These are phyloP conservation scores for Sebastes kiyomatsui DNA, from an alignment of 2,797 vertebrate species.

Conservation along the genomic window DNA sequence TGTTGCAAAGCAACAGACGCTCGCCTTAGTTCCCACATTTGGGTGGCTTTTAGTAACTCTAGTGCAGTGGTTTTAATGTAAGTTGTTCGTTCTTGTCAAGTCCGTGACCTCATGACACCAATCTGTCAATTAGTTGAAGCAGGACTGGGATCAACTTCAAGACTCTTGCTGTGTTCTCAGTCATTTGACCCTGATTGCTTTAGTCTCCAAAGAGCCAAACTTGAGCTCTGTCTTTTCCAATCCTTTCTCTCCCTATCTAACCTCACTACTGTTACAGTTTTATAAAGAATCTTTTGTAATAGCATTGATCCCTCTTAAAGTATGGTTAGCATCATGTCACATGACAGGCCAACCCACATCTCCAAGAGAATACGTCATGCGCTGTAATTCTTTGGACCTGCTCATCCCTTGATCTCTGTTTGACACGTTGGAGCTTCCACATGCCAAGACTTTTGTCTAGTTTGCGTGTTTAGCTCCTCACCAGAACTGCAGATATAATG, in stretches of 20 bases:
- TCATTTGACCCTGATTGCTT: not conserved
- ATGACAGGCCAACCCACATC: conserved; percentile 13
- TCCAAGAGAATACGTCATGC: not conserved
- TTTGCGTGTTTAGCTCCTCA: conserved; percentile 26
- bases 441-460: conserved; percentile 28
- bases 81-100: conserved; percentile 10
- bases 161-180: not conserved
- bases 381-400: conserved; percentile 8
- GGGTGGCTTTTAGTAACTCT: not conserved
- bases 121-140: not conserved
- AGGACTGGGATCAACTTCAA: conserved; percentile 8
- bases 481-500: conserved; percentile 55
- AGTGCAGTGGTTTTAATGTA: conserved; percentile 1
- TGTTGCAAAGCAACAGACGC: not conserved
- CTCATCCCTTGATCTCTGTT: conserved; percentile 31
- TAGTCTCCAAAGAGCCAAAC: not conserved
- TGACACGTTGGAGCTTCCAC: conserved; percentile 16
- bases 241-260: not conserved
- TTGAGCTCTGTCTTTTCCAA: not conserved
- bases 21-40: conserved; percentile 1
- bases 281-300: not conserved
- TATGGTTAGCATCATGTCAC: not conserved
- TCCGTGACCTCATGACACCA: conserved; percentile 1
- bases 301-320: not conserved
- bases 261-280: not conserved